Evolutionary conservation across 2,797 vertebrate genomes (phyloP).

Genomic region (Gymnopithys bicolor): DNA sequence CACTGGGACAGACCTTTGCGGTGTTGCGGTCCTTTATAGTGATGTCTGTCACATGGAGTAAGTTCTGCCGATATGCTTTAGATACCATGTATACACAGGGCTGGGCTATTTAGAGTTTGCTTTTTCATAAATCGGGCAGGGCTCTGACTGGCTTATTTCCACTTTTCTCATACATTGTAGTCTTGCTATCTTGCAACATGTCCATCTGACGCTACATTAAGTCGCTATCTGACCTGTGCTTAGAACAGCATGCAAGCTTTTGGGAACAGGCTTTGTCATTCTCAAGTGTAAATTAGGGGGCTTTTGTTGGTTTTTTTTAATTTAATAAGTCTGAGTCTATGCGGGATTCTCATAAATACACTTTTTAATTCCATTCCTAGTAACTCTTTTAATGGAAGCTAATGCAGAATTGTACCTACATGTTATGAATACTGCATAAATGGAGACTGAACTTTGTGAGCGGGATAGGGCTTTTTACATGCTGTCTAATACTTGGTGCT

Average conservation of each 20-base stretch:
- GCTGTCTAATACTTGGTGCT: neutral
- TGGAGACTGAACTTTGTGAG: neutral
- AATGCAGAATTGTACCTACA: neutral
- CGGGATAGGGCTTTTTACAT: neutral
- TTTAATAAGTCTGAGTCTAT: neutral
- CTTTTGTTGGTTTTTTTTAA: neutral
- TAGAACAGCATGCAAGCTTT: neutral
- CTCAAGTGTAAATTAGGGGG: neutral
- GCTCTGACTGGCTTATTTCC: neutral
- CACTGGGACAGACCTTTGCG: too few species aligned
- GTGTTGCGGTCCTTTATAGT: too few species aligned
- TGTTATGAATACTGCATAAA: neutral
- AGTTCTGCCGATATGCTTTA: neutral
- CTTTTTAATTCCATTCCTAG: neutral
- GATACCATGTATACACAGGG: fast-evolving
- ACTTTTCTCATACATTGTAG: neutral
- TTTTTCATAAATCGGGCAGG: neutral
- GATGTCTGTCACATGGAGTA: neutral
- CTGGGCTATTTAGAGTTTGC: fast-evolving
- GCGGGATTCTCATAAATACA: fast-evolving
- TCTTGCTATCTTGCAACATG: neutral
- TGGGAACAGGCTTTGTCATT: neutral
- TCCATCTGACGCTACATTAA: too few species aligned
- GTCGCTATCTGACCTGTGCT: neutral
- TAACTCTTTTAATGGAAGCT: neutral